These are phyloP conservation scores for Petrocephalus schoutedeni DNA, from an alignment of 2,797 vertebrate species.

Conservation along the genomic window DNA sequence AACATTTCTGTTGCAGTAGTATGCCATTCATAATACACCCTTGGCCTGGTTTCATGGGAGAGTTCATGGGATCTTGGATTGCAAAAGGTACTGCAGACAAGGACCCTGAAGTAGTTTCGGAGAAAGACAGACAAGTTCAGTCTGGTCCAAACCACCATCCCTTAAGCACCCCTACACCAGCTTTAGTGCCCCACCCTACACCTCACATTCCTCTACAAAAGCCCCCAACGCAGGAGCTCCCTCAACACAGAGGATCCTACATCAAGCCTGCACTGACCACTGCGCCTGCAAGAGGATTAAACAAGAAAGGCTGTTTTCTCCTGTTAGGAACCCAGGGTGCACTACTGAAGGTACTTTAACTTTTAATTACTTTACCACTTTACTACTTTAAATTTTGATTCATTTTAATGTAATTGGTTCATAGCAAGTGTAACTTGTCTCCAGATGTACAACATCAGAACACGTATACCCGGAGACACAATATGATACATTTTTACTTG, in stretches of 20 bases:
- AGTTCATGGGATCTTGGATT: neutral
- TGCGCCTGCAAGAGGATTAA: neutral
- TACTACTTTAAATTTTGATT: slow-evolving; percentile 7
- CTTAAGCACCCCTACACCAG: neutral
- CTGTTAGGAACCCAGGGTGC: slow-evolving; percentile 21
- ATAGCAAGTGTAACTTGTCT: neutral
- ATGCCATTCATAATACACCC: neutral
- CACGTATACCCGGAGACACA: neutral
- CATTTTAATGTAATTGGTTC: neutral
- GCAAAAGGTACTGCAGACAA: neutral
- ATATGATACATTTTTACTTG: neutral
- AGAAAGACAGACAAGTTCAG: slow-evolving; percentile 43
- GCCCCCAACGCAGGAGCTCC: slow-evolving; percentile 8
- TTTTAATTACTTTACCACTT: neutral
- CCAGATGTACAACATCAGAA: neutral
- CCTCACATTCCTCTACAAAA: slow-evolving; percentile 53
- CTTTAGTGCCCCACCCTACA: slow-evolving; percentile 39
- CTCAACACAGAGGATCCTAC: neutral
- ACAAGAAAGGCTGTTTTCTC: neutral
- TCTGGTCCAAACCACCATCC: slow-evolving; percentile 42
- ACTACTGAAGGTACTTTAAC: slow-evolving; percentile 42
- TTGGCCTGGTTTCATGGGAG: neutral
- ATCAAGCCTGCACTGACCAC: slow-evolving; percentile 28
- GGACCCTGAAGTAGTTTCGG: neutral
- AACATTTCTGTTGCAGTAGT: neutral